Base-by-base conservation (phyloP, 2,797 vertebrate species). In the Taeniopygia guttata region DNA sequence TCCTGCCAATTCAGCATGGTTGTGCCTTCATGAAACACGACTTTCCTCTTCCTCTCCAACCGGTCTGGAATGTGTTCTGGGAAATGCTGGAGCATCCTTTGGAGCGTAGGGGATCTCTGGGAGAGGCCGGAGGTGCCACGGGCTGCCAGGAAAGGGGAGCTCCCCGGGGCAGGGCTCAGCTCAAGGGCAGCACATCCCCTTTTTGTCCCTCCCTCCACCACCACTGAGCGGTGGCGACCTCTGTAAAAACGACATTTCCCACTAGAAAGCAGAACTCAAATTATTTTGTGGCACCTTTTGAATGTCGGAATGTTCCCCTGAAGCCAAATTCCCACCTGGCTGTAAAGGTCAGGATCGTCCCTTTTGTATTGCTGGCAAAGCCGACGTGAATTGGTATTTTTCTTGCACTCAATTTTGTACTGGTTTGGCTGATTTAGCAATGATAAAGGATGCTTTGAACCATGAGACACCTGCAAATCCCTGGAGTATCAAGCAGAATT, bases 1-100 rank as follows among this genome's bases (percentile, higher is more conserved):
- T 96, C 97, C 97, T 98, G 97, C 98, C 95, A 97, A 89, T 95
- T 97, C 97, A 98, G 98, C 98, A 98, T 98, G 98, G 97, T 97
- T 98, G 98, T 98, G 98, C 98, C 98, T 98, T 98, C 98, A 98
- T 97, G 89, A 97, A 97, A 92, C 94, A 96, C 84, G 66, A 67
- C 88, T 97, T 94, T 96, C 95, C 93, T 97, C 97, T 93, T 96
- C 68, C 93, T 97, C 96, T 96, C 96, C 94, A 84, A 81, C 63
- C 58, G 80, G 80, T 59, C 89, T 25, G 70, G 95, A 96, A 96
- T 81, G 80, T 84, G 86, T 93, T 95, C 94, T 94, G 90, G 94
- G 96, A 96, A 95, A 86, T 60, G 93, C 83, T 91, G 87, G 62
- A 90, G 95, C 93, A 68, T 87, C 84, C 96, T 94, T 95, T 94